Percentiles rank a stretch among this genome's conserved stretches.
Conservation (phyloP, 2,888 invertebrate species). For the Ametastegia equiseti region DNA sequence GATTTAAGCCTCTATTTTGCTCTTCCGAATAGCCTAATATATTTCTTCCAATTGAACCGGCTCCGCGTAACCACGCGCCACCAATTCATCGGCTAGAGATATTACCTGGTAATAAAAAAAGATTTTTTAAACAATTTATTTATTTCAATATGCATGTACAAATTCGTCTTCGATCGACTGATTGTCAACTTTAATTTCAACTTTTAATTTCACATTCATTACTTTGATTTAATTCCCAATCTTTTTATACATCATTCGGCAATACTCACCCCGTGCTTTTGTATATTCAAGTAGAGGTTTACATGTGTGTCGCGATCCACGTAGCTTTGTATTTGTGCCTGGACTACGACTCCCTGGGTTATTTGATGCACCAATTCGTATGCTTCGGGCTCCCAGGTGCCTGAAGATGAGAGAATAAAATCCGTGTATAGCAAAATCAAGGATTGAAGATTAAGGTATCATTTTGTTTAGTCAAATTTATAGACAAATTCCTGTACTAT, state of each 20-base stretch:
- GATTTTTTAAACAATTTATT: too few relatives aligned
- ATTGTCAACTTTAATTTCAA: too few relatives aligned
- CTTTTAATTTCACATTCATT: too few relatives aligned
- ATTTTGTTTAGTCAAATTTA: too few relatives aligned
- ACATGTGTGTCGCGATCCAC: slow-evolving; percentile 87
- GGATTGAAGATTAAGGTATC: slow-evolving; percentile 44
- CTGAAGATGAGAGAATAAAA: slow-evolving; percentile 73
- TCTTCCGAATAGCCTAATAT: slow-evolving; percentile 29
- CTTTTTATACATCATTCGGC: slow-evolving; percentile 41
- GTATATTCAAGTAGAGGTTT: slow-evolving; percentile 89
- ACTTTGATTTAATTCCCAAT: too few relatives aligned
- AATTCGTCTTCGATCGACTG: too few relatives aligned
- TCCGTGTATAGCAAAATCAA: neutral
- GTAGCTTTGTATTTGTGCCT: slow-evolving; percentile 93
- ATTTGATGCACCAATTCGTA: slow-evolving; percentile 87
- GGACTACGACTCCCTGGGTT: slow-evolving; percentile 89
- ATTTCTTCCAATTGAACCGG: slow-evolving; percentile 78
- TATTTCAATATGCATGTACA: too few relatives aligned
- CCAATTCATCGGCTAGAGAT: slow-evolving; percentile 92
- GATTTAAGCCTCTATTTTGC: slow-evolving; percentile 32
- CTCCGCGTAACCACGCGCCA: slow-evolving; percentile 89
- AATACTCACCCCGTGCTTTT: slow-evolving; percentile 83
- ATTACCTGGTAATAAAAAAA: slow-evolving; percentile 83
- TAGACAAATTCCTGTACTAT: too few relatives aligned
- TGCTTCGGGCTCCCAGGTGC: slow-evolving; percentile 88